phyloP scores from a whole-genome alignment of 2,113 vertebrate genomes.

The Cygnus buccinator region DNA sequence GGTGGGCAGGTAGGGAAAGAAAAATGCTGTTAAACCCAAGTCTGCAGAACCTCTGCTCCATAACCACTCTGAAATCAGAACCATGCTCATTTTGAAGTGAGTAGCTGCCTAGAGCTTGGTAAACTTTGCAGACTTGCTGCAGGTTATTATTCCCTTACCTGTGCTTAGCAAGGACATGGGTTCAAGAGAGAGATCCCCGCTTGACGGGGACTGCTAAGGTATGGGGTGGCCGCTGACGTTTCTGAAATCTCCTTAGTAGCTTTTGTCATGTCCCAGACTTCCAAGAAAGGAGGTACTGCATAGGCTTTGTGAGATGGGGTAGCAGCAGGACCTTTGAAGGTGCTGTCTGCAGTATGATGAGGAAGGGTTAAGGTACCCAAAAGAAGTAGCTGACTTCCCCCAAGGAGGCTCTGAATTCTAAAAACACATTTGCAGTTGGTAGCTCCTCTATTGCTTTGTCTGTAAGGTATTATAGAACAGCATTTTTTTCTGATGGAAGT shows the following conservation, averaged over 20 bases:
- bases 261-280: background rate
- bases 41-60: background rate
- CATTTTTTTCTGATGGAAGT: background rate
- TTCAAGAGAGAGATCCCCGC: background rate
- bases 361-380: background rate
- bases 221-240: background rate
- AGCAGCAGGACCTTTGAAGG: background rate
- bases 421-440: background rate
- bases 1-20: background rate
- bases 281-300: background rate
- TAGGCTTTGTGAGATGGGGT: background rate
- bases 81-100: background rate
- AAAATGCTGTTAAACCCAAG: background rate
- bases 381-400: background rate
- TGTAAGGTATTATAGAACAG: background rate
- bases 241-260: background rate
- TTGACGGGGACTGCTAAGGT: background rate
- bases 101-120: background rate
- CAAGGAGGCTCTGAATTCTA: background rate
- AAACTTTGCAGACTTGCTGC: background rate
- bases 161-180: background rate
- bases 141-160: background rate
- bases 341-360: background rate
- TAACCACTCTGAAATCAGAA: background rate
- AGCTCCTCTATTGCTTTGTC: background rate